phyloP scores from a whole-genome alignment of 2,888 invertebrate genomes.

The Macrosoma leucophasiata region DNA sequence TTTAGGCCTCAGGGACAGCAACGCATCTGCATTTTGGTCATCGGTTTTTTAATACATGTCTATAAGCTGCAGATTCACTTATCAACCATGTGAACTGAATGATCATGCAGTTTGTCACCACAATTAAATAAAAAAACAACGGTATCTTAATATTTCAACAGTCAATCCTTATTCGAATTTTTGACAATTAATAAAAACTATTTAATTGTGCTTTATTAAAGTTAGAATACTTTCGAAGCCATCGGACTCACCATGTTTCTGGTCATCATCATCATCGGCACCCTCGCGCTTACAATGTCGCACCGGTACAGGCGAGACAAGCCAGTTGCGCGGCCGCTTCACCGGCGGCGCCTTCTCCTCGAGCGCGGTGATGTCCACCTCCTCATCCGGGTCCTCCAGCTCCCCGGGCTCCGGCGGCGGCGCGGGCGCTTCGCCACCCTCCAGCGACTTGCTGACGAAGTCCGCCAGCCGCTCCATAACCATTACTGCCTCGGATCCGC shows the following conservation, averaged over 20 bases:
- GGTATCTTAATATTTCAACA: no score
- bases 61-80: no score
- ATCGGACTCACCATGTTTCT: constrained; percentile 56
- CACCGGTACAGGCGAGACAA: constrained; percentile 58
- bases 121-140: no score
- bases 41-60: no score
- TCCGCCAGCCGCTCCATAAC: constrained; percentile 93
- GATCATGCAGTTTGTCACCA: no score
- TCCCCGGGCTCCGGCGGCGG: constrained; percentile 68
- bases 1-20: no score
- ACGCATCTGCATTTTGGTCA: no score
- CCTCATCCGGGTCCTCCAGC: constrained; percentile 54
- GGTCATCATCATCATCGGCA: constrained; percentile 60
- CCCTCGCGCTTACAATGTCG: constrained; percentile 54
- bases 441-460: constrained; percentile 92
- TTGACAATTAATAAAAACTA: no score
- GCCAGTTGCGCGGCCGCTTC: constrained; percentile 65
- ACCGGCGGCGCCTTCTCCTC: constrained; percentile 58
- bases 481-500: constrained; percentile 65
- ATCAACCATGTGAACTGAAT: no score
- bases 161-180: no score
- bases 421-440: constrained; percentile 73
- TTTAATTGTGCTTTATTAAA: no score
- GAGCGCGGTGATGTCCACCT: constrained; percentile 67
- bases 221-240: no score